A percentile compares a stretch with the other conserved stretches of the same genome.
phyloP scores from a whole-genome alignment of 2,113 vertebrate genomes.

The Amblyornis subalaris region DNA sequence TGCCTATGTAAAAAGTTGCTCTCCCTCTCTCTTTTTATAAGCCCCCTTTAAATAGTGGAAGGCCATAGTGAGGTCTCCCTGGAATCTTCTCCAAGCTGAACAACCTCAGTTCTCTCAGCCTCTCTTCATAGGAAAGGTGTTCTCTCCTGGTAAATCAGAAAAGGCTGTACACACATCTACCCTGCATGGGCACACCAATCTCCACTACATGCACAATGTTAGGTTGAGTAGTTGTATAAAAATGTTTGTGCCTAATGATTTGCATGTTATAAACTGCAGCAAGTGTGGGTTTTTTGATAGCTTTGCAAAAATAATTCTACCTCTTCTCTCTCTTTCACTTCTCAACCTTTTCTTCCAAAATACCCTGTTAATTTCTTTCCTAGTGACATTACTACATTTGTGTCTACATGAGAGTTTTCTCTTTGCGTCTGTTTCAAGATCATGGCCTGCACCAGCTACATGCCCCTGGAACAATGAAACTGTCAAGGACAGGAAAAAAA shows the following conservation, averaged over 20 bases:
- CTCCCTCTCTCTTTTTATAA: neutral
- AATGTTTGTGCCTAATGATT: neutral
- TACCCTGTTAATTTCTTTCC: neutral
- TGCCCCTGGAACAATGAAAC: neutral
- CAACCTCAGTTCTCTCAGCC: neutral
- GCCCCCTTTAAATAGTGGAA: neutral
- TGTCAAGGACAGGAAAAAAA: neutral
- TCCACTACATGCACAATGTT: neutral
- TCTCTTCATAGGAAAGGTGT: neutral
- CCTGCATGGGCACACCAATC: neutral
- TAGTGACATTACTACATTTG: neutral
- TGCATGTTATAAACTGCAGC: neutral
- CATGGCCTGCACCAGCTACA: neutral
- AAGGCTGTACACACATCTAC: neutral
- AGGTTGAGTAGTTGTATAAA: neutral
- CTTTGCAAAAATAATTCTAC: neutral
- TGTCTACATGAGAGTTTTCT: neutral
- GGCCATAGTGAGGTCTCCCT: neutral
- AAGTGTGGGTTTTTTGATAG: accelerated
- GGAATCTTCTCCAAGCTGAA: neutral
- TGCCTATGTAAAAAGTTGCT: neutral
- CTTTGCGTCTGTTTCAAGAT: neutral
- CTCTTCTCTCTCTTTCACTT: neutral
- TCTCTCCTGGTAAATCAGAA: neutral
- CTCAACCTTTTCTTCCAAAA: neutral